Percentiles rank a stretch among this genome's conserved stretches.
Evolutionary conservation across 2,113 vertebrate species (phyloP).

Genomic region (Dicaeum eximium): DNA sequence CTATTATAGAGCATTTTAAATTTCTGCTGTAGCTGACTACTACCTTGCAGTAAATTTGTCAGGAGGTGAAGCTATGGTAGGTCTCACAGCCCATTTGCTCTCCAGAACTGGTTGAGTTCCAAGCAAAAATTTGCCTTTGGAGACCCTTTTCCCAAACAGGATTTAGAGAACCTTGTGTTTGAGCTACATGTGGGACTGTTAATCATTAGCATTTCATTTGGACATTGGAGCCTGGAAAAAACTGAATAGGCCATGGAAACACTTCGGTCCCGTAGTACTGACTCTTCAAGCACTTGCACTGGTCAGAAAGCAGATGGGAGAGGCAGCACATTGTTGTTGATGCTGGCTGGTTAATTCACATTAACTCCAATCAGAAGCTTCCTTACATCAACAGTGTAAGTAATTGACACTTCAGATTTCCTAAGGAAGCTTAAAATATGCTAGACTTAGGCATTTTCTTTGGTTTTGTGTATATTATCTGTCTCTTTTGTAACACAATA

Average conservation of each 20-base stretch:
- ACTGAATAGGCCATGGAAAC: not conserved
- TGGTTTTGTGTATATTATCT: not conserved
- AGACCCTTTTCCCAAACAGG: not conserved
- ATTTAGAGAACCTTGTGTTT: not conserved
- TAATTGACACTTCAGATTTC: not conserved
- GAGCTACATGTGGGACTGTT: not conserved
- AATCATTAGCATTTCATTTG: not conserved
- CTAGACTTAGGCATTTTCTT: not conserved
- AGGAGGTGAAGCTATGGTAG: not conserved
- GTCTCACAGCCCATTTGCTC: constrained; percentile 21
- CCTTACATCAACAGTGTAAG: not conserved
- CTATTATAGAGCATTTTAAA: not conserved
- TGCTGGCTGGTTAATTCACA: not conserved
- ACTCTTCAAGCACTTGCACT: not conserved
- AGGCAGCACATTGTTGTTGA: not conserved
- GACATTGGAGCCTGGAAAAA: not conserved
- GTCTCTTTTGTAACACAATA: not conserved
- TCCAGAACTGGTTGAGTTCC: not conserved
- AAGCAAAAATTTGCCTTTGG: not conserved
- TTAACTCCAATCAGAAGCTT: not conserved
- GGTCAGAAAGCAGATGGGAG: not conserved
- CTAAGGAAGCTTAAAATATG: constrained; percentile 19
- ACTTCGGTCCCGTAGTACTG: not conserved
- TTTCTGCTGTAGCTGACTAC: not conserved
- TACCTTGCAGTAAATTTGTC: not conserved